Evolutionary conservation across 2,888 invertebrate genomes (phyloP).

Genomic region (Trissolcus japonicus): DNA sequence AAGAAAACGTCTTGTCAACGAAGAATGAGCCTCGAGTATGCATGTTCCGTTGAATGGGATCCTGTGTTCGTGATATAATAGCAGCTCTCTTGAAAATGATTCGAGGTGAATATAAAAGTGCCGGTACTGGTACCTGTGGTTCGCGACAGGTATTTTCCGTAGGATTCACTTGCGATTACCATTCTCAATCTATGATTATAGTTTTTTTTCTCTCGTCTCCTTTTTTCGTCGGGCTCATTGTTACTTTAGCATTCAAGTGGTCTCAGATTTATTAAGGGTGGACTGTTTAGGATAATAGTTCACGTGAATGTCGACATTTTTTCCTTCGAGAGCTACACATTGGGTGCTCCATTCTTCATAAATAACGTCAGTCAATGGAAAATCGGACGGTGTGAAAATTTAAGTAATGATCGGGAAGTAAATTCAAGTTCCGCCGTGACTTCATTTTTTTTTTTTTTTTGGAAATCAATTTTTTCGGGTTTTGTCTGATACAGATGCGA

Average conservation of each 20-base stretch:
- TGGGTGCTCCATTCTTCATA: neutral
- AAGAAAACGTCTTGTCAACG: slow-evolving; percentile 48
- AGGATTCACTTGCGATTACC: slow-evolving; percentile 33
- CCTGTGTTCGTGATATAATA: slow-evolving; percentile 43
- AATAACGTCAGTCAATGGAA: neutral
- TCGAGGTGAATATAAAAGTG: slow-evolving; percentile 40
- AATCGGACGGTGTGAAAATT: neutral
- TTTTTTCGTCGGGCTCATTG: slow-evolving; percentile 7
- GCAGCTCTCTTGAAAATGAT: slow-evolving; percentile 53
- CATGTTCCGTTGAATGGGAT: slow-evolving; percentile 38
- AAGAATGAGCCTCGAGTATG: slow-evolving; percentile 49
- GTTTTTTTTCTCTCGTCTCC: neutral
- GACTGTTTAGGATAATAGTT: slow-evolving; percentile 19
- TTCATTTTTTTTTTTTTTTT: too few species aligned
- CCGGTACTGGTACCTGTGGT: slow-evolving; percentile 42
- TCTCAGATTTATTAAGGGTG: slow-evolving; percentile 11
- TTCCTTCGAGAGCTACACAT: neutral
- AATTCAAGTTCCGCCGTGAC: neutral
- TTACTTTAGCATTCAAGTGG: slow-evolving; percentile 7
- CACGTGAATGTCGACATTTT: slow-evolving; percentile 6
- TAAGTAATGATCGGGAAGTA: neutral
- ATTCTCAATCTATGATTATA: slow-evolving; percentile 14
- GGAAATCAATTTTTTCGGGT: neutral
- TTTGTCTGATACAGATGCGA: neutral
- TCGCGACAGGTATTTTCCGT: slow-evolving; percentile 47